Conservation (phyloP, 2,113 vertebrate species). For the Leptodactylus fuscus region DNA sequence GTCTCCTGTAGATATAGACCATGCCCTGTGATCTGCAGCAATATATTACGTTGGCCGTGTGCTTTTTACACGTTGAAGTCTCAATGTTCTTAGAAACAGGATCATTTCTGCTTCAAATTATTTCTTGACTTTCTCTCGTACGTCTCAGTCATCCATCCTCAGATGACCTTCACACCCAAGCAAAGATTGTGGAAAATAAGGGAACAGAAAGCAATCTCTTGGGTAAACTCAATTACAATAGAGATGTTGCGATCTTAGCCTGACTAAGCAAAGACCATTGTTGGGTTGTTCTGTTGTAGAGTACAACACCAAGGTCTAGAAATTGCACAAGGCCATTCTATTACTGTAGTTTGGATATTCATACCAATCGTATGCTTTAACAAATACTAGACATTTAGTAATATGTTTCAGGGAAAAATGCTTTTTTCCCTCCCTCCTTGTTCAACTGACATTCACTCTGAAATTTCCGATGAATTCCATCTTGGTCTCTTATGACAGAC, state of each 20-base stretch:
- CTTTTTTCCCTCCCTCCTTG: too few relatives aligned
- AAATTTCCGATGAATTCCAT: too few relatives aligned
- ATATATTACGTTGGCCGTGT: not conserved
- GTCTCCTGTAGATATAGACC: too few relatives aligned
- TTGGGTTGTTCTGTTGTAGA: not conserved
- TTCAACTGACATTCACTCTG: too few relatives aligned
- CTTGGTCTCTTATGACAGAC: too few relatives aligned
- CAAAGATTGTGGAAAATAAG: not conserved
- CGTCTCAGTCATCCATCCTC: not conserved
- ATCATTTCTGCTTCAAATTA: not conserved
- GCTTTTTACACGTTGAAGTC: not conserved
- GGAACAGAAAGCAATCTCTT: constrained; percentile 28
- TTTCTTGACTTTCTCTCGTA: constrained; percentile 2
- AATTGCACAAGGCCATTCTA: too few relatives aligned
- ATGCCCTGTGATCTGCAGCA: not conserved
- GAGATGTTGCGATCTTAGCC: not conserved
- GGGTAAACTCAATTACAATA: constrained; percentile 43
- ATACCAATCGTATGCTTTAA: too few relatives aligned
- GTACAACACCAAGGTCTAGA: constrained; percentile 5
- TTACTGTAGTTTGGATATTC: too few relatives aligned
- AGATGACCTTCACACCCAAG: constrained; percentile 28
- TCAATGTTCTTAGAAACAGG: not conserved
- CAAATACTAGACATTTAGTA: too few relatives aligned
- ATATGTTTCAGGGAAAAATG: too few relatives aligned
- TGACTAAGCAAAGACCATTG: constrained; percentile 1